Evolutionary conservation across 2,113 vertebrate genomes (phyloP).

Genomic region (Phasianus colchicus): DNA sequence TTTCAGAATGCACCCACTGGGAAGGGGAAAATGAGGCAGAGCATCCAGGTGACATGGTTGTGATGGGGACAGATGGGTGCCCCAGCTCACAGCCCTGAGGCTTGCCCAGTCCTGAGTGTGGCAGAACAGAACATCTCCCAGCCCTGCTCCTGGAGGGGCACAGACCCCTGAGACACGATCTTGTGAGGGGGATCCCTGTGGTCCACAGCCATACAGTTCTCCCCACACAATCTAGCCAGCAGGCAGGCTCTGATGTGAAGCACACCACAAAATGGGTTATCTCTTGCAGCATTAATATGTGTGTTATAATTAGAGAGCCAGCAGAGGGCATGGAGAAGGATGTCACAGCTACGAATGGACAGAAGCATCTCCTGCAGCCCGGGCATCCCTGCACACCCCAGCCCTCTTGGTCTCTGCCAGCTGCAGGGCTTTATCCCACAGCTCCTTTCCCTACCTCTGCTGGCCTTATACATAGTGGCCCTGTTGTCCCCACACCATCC

Average conservation of each 20-base stretch:
- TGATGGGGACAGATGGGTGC: rapidly evolving
- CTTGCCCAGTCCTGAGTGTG: not conserved
- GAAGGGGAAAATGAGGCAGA: not conserved
- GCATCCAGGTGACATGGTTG: not conserved
- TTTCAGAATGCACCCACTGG: not conserved
- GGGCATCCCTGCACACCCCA: not conserved
- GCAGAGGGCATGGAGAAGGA: not conserved
- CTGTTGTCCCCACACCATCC: not conserved
- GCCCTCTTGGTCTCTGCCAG: not conserved
- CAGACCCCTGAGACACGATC: rapidly evolving
- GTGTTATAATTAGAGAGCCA: not conserved
- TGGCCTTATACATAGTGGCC: not conserved
- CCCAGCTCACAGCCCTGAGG: not conserved
- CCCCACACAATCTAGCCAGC: rapidly evolving
- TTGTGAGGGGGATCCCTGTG: rapidly evolving
- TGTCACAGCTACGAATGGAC: not conserved
- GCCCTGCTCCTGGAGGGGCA: not conserved
- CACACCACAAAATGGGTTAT: rapidly evolving
- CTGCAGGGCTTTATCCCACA: not conserved
- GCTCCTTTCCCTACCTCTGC: not conserved
- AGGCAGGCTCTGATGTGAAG: not conserved
- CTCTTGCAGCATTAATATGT: not conserved
- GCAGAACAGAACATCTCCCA: not conserved
- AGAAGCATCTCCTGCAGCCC: not conserved
- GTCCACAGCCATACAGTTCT: not conserved